These are phyloP conservation scores for Aldabrachelys gigantea DNA, from an alignment of 2,113 vertebrate species.

Conservation along the genomic window DNA sequence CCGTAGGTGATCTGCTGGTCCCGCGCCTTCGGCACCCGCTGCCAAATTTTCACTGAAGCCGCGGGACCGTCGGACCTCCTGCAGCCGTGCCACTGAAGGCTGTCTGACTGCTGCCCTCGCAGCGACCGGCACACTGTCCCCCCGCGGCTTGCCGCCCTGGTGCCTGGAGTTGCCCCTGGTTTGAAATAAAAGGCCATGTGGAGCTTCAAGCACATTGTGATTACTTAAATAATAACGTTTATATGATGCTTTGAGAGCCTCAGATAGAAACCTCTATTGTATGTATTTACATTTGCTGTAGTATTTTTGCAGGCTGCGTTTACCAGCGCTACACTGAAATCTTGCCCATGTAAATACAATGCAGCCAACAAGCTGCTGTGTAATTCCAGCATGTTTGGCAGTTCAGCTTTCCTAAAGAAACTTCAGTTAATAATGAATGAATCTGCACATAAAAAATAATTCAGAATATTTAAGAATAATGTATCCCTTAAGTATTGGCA, in stretches of 20 bases:
- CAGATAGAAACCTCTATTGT: neutral
- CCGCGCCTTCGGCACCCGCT: too few species aligned
- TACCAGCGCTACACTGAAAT: slow-evolving; percentile 23
- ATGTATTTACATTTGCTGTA: neutral
- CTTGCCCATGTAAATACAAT: neutral
- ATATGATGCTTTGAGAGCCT: neutral
- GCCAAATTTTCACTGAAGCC: too few species aligned
- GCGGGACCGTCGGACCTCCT: too few species aligned
- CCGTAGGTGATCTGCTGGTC: too few species aligned
- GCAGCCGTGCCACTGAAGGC: too few species aligned
- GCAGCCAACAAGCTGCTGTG: neutral
- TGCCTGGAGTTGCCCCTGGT: neutral
- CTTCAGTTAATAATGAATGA: slow-evolving; percentile 52
- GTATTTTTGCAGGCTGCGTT: neutral
- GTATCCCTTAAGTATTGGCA: slow-evolving; percentile 60
- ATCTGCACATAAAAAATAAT: slow-evolving; percentile 52
- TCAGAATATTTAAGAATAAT: slow-evolving; percentile 49
- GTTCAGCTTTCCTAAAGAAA: slow-evolving; percentile 6
- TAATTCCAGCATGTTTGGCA: neutral
- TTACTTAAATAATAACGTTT: neutral
- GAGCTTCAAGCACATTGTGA: neutral
- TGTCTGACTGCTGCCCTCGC: too few species aligned
- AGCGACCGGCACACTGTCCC: too few species aligned
- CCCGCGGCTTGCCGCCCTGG: too few species aligned
- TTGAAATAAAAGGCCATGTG: neutral